These are phyloP conservation scores for Dromococcyx pavoninus DNA, from an alignment of 2,797 vertebrate genomes.

Conservation along the genomic window DNA sequence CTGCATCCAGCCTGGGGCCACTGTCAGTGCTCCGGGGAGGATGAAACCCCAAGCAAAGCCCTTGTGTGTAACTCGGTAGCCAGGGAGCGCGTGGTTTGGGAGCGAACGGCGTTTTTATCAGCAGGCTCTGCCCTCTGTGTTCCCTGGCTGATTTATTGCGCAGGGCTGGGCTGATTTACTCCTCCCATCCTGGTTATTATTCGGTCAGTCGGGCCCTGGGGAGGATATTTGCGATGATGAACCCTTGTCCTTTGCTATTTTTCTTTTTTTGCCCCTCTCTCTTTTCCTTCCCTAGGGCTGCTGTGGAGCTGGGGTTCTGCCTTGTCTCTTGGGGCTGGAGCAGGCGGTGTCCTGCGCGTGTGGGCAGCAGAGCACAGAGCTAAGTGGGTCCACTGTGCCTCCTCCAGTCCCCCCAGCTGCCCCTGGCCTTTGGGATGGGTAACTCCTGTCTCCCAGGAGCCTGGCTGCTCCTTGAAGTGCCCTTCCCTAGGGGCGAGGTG, in stretches of 20 bases:
- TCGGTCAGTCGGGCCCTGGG: neutral
- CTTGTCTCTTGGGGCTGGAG: neutral
- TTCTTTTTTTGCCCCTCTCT: too few species aligned
- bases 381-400: fast-evolving
- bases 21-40: neutral
- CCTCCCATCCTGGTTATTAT: neutral
- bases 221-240: neutral
- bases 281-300: neutral
- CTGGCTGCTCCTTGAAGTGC: neutral
- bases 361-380: neutral
- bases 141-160: neutral
- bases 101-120: neutral
- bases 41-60: neutral
- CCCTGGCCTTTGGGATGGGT: neutral
- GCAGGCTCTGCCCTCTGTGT: neutral
- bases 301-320: neutral
- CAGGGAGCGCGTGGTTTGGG: neutral
- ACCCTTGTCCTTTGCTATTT: neutral
- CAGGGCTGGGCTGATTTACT: neutral
- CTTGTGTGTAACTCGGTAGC: neutral
- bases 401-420: neutral
- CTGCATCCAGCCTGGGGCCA: neutral
- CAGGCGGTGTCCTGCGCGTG: fast-evolving
- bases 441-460: neutral
- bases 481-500: neutral